These are phyloP conservation scores for Poliocrania exsul DNA, from an alignment of 2,797 vertebrate species.

Conservation along the genomic window DNA sequence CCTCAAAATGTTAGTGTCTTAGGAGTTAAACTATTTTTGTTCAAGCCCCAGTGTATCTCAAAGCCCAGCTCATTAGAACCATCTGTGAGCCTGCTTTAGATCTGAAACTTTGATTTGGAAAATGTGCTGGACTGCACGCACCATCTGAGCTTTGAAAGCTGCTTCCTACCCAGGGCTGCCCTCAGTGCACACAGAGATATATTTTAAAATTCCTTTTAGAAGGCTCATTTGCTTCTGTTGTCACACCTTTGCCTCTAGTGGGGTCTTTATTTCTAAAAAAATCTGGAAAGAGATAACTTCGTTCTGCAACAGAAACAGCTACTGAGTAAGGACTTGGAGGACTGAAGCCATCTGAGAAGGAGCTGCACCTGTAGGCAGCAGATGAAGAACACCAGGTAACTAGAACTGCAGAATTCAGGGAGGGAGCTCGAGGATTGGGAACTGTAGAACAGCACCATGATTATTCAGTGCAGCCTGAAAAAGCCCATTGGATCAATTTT, in stretches of 20 bases:
- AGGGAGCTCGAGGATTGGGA: background rate
- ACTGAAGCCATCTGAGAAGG: background rate
- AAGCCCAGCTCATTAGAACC: slow-evolving; percentile 57
- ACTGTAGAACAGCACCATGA: background rate
- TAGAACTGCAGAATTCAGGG: background rate
- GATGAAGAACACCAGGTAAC: background rate
- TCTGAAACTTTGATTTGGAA: background rate
- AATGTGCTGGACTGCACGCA: slow-evolving; percentile 27
- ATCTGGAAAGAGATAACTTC: background rate
- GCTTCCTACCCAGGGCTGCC: background rate
- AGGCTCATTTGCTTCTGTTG: background rate
- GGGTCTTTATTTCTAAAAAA: background rate
- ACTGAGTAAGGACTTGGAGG: background rate
- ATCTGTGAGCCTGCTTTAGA: slow-evolving; percentile 53
- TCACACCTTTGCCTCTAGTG: background rate
- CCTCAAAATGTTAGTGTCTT: background rate
- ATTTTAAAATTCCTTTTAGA: background rate
- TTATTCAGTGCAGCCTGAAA: background rate
- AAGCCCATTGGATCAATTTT: background rate
- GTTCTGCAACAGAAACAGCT: background rate
- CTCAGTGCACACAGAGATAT: background rate
- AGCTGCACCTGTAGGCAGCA: background rate
- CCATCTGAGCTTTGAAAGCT: background rate
- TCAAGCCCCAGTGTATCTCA: background rate
- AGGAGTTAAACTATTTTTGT: slow-evolving; percentile 40